A percentile compares a stretch with the other conserved stretches of the same genome.
Conservation (phyloP, 2,113 vertebrate genomes). For the Harpagus bidentatus region DNA sequence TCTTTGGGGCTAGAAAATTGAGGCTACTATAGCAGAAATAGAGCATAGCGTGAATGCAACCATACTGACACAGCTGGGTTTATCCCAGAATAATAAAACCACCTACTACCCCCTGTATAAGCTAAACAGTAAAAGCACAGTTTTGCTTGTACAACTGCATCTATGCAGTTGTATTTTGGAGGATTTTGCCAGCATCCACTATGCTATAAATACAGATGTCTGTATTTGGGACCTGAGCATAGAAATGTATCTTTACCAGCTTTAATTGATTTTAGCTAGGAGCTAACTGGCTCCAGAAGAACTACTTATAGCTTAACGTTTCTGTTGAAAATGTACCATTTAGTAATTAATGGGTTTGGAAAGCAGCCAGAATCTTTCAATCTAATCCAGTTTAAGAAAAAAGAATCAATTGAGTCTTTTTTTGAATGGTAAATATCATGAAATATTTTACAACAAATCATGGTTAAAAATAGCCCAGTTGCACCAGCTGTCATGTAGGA, state of each 20-base stretch:
- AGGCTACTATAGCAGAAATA: not conserved
- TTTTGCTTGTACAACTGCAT: not conserved
- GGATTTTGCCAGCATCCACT: not conserved
- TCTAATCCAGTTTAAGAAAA: conserved; percentile 56
- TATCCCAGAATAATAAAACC: not conserved
- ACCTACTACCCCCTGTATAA: not conserved
- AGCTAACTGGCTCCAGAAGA: conserved; percentile 52
- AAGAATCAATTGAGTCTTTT: conserved; percentile 38
- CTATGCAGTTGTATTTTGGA: not conserved
- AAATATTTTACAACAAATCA: conserved; percentile 51
- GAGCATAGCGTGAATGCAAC: not conserved
- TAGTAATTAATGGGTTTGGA: conserved; percentile 69
- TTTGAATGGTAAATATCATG: conserved; percentile 53
- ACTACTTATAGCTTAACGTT: conserved; percentile 66
- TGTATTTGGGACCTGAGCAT: not conserved
- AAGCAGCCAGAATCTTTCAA: conserved; percentile 64
- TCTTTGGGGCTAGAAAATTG: not conserved
- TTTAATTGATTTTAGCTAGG: conserved; percentile 59
- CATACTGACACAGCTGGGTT: not conserved
- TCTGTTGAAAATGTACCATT: conserved; percentile 63
- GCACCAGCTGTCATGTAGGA: conserved; percentile 20
- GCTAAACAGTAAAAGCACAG: not conserved
- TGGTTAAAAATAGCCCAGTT: conserved; percentile 46
- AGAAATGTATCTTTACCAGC: conserved; percentile 35
- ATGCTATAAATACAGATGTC: not conserved